Conservation (phyloP, 2,797 vertebrate species). For the Crenichthys baileyi region DNA sequence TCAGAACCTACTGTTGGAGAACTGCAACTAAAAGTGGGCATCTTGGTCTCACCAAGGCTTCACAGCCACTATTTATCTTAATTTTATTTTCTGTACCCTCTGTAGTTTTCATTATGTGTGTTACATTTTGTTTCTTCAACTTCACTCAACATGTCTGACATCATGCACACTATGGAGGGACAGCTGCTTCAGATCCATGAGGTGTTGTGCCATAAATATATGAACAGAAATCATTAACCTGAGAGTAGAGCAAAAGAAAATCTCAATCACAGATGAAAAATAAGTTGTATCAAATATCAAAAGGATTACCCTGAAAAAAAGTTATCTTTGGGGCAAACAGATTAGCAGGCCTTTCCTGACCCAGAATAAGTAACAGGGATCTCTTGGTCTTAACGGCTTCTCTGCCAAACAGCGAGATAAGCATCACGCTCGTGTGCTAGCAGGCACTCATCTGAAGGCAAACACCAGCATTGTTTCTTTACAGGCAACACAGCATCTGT, state of each 20-base stretch:
- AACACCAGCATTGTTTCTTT: constrained; percentile 19
- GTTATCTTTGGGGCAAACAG: not conserved
- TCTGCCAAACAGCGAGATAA: not conserved
- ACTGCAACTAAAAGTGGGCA: not conserved
- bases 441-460: constrained; percentile 9
- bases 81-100: no score
- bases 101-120: no score
- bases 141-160: no score
- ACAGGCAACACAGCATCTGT: constrained; percentile 8
- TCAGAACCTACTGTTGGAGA: not conserved
- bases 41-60: not conserved
- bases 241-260: not conserved
- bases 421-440: constrained; percentile 18
- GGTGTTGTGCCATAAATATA: no score
- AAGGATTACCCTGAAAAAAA: not conserved
- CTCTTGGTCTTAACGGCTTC: not conserved
- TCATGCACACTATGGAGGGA: no score
- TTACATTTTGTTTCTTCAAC: no score
- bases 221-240: not conserved
- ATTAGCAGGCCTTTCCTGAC: constrained; percentile 11
- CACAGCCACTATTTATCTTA: not conserved
- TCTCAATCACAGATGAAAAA: not conserved
- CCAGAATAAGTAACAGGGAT: not conserved
- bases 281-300: not conserved
- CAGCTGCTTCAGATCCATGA: no score